Evolutionary conservation across 2,113 vertebrate species (phyloP).

Genomic region (Austrofundulus limnaeus): DNA sequence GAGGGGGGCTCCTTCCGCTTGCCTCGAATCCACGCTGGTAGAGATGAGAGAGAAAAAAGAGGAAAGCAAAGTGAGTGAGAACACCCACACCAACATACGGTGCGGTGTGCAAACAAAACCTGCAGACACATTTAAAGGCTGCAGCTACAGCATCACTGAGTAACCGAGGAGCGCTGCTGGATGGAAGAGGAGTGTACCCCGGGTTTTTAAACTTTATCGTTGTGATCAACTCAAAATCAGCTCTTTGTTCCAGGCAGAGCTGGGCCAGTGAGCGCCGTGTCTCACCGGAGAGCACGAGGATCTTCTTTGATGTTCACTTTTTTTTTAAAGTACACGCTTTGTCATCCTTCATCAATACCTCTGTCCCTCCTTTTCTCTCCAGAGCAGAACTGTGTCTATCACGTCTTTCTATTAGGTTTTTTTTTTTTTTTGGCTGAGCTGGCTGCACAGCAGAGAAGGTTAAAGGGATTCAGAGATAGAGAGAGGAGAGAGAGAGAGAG

Average conservation of each 20-base stretch:
- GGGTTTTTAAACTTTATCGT: constrained; percentile 10
- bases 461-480: constrained; percentile 60
- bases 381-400: constrained; percentile 49
- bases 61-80: constrained; percentile 50
- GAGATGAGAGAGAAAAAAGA: constrained; percentile 44
- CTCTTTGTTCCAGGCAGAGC: constrained; percentile 45
- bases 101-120: constrained; percentile 65
- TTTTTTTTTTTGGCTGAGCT: constrained; percentile 56
- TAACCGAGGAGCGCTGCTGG: constrained; percentile 11
- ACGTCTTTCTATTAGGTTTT: constrained; percentile 44
- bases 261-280: constrained; percentile 32
- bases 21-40: constrained; percentile 94
- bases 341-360: constrained; percentile 61
- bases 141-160: constrained; percentile 43
- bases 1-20: constrained; percentile 90
- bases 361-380: constrained; percentile 57
- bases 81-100: constrained; percentile 67
- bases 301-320: constrained; percentile 58
- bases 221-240: constrained; percentile 25
- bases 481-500: constrained; percentile 37
- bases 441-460: constrained; percentile 64
- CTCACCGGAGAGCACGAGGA: constrained; percentile 36
- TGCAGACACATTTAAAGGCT: constrained; percentile 64
- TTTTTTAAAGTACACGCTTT: constrained; percentile 55
- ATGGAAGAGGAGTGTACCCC: neutral